These are phyloP conservation scores for Agrilus mali DNA, from an alignment of 2,888 invertebrate genomes.

Conservation along the genomic window DNA sequence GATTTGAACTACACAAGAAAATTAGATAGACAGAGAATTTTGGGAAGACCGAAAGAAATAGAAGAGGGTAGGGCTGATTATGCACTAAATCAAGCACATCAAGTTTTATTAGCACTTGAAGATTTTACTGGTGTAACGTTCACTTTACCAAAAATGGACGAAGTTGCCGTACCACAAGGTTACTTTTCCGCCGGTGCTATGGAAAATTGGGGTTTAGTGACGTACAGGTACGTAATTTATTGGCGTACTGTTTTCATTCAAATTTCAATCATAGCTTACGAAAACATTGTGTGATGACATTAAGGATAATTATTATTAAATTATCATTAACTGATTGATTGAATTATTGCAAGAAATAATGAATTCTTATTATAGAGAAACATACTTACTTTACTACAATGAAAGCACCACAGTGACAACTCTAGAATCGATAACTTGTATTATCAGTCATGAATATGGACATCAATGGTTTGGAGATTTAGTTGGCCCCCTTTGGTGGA, in stretches of 20 bases:
- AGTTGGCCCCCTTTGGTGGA: constrained; percentile 52
- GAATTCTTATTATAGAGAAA: constrained; percentile 33
- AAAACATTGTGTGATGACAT: too few species aligned
- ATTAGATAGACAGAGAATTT: constrained; percentile 5
- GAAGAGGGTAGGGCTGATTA: constrained; percentile 28
- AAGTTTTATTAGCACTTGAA: constrained; percentile 37
- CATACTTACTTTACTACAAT: constrained; percentile 41
- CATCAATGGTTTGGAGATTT: constrained; percentile 62
- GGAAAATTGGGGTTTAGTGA: constrained; percentile 80
- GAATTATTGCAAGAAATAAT: too few species aligned
- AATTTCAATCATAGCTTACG: too few species aligned
- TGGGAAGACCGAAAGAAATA: constrained; percentile 34
- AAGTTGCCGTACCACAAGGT: constrained; percentile 59
- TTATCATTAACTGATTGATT: too few species aligned
- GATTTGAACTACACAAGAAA: constrained; percentile 29
- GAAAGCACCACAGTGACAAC: constrained; percentile 30
- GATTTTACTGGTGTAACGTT: constrained; percentile 44
- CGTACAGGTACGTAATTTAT: constrained; percentile 42
- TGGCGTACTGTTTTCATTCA: too few species aligned
- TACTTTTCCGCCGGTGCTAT: constrained; percentile 62
- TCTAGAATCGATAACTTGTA: constrained; percentile 36
- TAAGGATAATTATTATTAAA: too few species aligned
- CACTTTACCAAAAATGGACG: constrained; percentile 54
- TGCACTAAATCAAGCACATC: constrained; percentile 31
- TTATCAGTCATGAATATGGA: constrained; percentile 50